phyloP scores from a whole-genome alignment of 2,888 invertebrate species.

The Dryococelus australis region DNA sequence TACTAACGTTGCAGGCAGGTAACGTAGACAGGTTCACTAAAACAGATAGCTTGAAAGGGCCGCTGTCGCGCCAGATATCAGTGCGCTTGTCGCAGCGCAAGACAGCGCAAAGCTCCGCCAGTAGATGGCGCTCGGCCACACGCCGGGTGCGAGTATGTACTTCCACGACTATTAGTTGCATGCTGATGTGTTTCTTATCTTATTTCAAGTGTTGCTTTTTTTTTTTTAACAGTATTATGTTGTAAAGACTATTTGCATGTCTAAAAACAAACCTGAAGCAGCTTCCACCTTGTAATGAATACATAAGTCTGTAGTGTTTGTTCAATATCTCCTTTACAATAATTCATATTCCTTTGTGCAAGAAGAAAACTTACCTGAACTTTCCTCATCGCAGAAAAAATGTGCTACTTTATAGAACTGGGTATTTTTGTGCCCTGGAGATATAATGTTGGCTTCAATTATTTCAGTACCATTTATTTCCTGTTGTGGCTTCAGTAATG shows the following conservation, averaged over 20 bases:
- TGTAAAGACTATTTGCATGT: neutral
- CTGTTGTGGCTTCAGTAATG: too few relatives aligned
- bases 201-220: constrained; percentile 4
- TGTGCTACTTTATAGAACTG: too few relatives aligned
- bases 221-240: neutral
- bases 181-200: constrained; percentile 10
- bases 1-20: constrained; percentile 18
- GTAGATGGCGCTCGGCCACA: constrained; percentile 73
- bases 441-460: too few relatives aligned
- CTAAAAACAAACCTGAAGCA: too few relatives aligned
- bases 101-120: constrained; percentile 59
- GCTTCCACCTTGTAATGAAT: too few relatives aligned
- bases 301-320: too few relatives aligned
- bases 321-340: too few relatives aligned
- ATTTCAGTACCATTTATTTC: too few relatives aligned
- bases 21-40: constrained; percentile 17
- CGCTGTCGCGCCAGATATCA: constrained; percentile 70
- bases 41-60: constrained; percentile 45
- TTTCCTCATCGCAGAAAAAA: too few relatives aligned
- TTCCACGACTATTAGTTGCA: constrained; percentile 28
- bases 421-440: too few relatives aligned
- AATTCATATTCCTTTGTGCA: too few relatives aligned
- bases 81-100: constrained; percentile 68
- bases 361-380: too few relatives aligned
- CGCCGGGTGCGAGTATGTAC: constrained; percentile 79